Evolutionary conservation across 2,797 vertebrate species (phyloP).

Genomic region (Gila robusta): DNA sequence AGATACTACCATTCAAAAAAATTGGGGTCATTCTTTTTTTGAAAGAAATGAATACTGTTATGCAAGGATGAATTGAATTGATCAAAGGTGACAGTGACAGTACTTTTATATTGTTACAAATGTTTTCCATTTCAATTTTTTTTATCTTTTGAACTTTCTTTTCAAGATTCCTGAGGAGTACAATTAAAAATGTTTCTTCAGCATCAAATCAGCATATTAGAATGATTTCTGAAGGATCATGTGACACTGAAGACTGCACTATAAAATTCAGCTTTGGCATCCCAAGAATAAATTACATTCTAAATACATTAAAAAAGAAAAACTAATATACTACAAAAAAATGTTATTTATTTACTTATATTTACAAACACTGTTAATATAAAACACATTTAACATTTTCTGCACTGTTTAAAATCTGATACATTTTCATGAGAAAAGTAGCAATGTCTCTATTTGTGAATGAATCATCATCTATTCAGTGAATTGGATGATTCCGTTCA

Average conservation of each 20-base stretch:
- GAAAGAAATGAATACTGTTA: neutral
- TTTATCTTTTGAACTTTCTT: neutral
- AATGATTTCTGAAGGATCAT: neutral
- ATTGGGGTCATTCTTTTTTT: neutral
- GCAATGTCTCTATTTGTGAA: neutral
- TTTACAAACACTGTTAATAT: neutral
- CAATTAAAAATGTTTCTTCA: neutral
- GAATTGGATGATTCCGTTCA: constrained; percentile 15
- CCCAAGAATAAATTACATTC: neutral
- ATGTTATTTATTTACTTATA: neutral
- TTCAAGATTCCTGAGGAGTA: neutral
- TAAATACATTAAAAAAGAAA: neutral
- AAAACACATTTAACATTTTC: neutral
- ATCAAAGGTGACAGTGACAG: neutral
- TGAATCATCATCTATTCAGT: neutral
- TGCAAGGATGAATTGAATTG: too few species aligned
- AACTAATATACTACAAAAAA: neutral
- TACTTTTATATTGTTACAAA: neutral
- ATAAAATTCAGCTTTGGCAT: neutral
- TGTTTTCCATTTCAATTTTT: neutral
- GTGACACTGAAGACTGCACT: neutral
- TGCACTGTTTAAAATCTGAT: neutral
- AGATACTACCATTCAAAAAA: neutral
- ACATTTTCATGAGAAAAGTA: neutral
- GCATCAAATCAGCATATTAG: neutral